Base-by-base conservation (phyloP, 2,113 vertebrate genomes). In the Climacteris rufus region DNA sequence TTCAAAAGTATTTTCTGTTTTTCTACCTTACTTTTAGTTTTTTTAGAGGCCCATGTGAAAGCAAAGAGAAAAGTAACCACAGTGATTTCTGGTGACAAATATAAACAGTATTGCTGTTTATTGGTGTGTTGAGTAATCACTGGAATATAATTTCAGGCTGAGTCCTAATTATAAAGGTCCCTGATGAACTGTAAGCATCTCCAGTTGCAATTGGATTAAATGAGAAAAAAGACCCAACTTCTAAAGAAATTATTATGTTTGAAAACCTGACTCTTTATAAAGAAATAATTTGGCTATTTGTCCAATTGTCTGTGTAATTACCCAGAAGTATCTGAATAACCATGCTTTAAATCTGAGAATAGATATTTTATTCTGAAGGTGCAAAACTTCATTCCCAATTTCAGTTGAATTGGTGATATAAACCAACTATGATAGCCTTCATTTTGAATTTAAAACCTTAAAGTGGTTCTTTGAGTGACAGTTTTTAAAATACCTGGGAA, bases 61-160 rank as follows among this genome's bases (percentile, higher is more conserved):
- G 33, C 21, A 68, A 87, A 71, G 53, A 72, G 40, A 61, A 87
- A 64, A 92, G 40, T 76, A 83, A 83, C 47, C 40, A 57, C 71
- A 69, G 47, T 87, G 52, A 87, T 91, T 96, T 95, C 72, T 90
- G 49, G 35, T 90, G 64, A 57, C 33, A 90, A 89, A 87, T 66
- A 49, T 59, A 93, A 93, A 50, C 69, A 81, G 52, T 27, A 59
- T 83, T 93, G 33, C 71, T 89, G 21, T 57, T 3, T 0, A 60
- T 37, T 81, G 40, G 22, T 93, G 52, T 49, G 11, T 75, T 89
- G 68, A 81, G 49, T 75, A 94, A 77, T 76, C 96, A 96, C 25
- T 94, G 56, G 56, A 86, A 93, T 93, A 96, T 83, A 93, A 92
- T 91, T 90, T 90, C 61, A 81, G 79, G 15, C 65, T 80, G 28